Base-by-base conservation (phyloP, 2,797 vertebrate genomes). In the Anolis apletophallus region DNA sequence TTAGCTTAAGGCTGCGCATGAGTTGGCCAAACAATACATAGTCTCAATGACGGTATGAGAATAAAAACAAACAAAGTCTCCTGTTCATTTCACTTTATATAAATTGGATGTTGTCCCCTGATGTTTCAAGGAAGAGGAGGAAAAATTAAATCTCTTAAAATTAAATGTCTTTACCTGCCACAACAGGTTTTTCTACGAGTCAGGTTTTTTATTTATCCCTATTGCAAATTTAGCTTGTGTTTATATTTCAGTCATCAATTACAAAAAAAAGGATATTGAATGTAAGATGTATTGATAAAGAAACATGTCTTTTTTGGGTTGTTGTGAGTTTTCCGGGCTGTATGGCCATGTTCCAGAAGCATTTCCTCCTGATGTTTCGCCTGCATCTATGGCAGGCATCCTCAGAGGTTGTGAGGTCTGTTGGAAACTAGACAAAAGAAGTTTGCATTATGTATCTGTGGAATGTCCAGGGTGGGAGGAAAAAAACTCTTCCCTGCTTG, bases 71-170 rank as follows among this genome's bases (percentile, higher is more conserved):
- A 88, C 89, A 80, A 90, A 61, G 40, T 40, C 14, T 13, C 10
- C 1, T 76, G 12, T 89, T 87, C 83, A 84, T 67, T 89, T 92
- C 29, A 54, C 11, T 2, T 3, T 57, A 9, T 73, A 77, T 80
- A 89, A 84, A 88, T 83, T n/a, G 82, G 54, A 77, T 29, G 91
- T 71, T 83, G 54, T 21, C 1, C 34, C 88, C 80, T 83, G 9
- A 80, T 89, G 57, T 85, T 89, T 83, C 55, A 81, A 89, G 1
- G 67, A 67, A 83, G 74, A 90, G 46, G 3, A 26, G n/a, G 11
- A 23, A 26, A 26, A 29, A 64, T 76, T 50, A 54, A 54, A 16
- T 11, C 26, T 3, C 26, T 17, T 29, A 64, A 64, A 26, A 64
- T 64, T 64, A 64, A 46, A 36, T 36, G 17, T 34, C 7, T 72